These are phyloP conservation scores for Lithobates pipiens DNA, from an alignment of 2,797 vertebrate genomes.

Conservation along the genomic window DNA sequence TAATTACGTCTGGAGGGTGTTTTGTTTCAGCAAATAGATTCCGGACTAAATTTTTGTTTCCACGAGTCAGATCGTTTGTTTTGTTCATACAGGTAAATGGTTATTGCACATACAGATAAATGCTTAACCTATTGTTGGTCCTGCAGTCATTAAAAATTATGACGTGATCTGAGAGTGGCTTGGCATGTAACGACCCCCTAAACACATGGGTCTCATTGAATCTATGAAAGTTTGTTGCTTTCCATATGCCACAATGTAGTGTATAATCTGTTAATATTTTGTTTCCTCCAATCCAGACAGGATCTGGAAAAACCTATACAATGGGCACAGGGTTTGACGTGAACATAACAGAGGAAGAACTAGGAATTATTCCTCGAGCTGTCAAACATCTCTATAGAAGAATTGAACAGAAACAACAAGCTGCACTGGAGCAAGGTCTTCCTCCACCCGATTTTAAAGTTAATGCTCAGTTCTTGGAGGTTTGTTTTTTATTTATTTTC, in stretches of 20 bases:
- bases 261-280: background rate
- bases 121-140: background rate
- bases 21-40: background rate
- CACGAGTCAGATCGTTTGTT: no score
- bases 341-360: slow-evolving; percentile 87
- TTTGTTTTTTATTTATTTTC: slow-evolving; percentile 63
- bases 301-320: slow-evolving; percentile 96
- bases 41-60: background rate
- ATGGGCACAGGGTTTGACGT: slow-evolving; percentile 98
- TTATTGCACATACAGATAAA: background rate
- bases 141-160: background rate
- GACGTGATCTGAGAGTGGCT: no score
- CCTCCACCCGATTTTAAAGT: slow-evolving; percentile 97
- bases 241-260: background rate
- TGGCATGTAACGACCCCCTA: no score
- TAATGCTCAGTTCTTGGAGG: slow-evolving; percentile 96
- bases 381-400: slow-evolving; percentile 90
- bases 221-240: no score
- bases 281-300: slow-evolving; percentile 78
- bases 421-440: slow-evolving; percentile 84
- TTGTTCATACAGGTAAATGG: no score
- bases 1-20: background rate
- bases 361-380: slow-evolving; percentile 94
- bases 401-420: slow-evolving; percentile 87
- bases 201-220: no score